Conservation (phyloP, 2,113 vertebrate genomes). For the cattle (Bos taurus) region DNA sequence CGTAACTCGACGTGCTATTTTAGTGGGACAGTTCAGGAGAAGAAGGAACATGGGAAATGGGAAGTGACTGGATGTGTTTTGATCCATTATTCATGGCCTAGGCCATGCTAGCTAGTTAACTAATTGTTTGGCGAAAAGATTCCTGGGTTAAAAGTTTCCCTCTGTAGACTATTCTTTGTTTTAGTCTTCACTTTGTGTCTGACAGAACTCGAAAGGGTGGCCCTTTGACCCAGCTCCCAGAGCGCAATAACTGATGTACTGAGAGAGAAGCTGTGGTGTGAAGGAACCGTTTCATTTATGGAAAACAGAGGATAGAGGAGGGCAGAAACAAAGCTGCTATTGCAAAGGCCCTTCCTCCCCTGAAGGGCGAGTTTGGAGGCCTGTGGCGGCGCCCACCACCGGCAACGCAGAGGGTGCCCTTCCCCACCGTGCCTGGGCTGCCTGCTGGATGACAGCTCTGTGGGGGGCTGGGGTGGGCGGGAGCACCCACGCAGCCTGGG, state of each 20-base stretch:
- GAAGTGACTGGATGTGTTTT: slow-evolving; percentile 2
- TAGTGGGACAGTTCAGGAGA: neutral
- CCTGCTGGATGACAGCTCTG: neutral
- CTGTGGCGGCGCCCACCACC: neutral
- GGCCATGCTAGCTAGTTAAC: neutral
- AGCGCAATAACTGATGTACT: neutral
- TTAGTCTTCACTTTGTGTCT: slow-evolving; percentile 25
- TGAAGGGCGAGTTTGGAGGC: neutral
- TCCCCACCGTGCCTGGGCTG: neutral
- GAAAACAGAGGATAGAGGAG: neutral
- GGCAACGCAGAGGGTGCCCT: neutral
- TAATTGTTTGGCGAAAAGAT: neutral
- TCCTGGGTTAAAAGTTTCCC: neutral
- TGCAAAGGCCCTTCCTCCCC: neutral
- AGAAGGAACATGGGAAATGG: neutral
- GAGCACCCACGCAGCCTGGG: accelerated
- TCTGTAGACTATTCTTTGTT: slow-evolving; percentile 12
- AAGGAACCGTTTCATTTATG: neutral
- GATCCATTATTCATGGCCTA: neutral
- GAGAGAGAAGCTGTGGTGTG: neutral
- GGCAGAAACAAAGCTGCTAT: neutral
- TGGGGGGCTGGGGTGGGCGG: neutral
- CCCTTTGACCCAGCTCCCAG: slow-evolving; percentile 28
- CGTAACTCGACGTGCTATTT: neutral
- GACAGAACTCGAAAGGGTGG: neutral